Conservation (phyloP, 2,888 invertebrate species). For the Eristalis pertinax region DNA sequence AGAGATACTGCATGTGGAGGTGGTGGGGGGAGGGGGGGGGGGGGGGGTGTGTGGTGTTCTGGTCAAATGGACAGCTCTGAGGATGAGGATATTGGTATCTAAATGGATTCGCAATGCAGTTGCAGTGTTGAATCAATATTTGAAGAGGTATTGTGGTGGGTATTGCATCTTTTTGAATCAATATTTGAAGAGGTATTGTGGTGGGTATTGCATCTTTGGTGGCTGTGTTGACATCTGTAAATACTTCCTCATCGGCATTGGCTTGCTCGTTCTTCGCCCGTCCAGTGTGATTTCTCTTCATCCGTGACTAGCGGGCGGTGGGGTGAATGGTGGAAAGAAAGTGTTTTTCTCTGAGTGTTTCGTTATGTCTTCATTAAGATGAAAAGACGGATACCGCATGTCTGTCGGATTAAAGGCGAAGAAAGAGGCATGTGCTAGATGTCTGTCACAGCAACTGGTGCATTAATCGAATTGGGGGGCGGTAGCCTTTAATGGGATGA, state of each 20-base stretch:
- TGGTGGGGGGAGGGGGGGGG: background rate
- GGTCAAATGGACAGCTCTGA: conserved; percentile 27
- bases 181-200: no score
- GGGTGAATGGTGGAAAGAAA: background rate
- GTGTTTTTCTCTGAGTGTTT: background rate
- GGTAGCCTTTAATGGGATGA: no score
- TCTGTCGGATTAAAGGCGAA: background rate
- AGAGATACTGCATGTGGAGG: background rate
- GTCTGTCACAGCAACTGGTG: background rate
- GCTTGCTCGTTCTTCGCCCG: background rate
- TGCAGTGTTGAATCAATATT: conserved; percentile 66
- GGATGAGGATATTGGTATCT: conserved; percentile 44
- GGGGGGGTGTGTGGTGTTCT: background rate
- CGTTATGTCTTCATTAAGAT: background rate
- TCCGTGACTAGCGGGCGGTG: background rate
- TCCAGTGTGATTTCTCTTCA: background rate
- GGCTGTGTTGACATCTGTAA: conserved; percentile 28
- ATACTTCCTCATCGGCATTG: background rate
- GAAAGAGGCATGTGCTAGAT: background rate
- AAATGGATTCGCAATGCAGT: conserved; percentile 68
- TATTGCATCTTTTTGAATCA: conserved; percentile 45
- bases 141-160: conserved; percentile 13
- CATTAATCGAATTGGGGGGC: no score
- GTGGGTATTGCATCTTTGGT: conserved; percentile 33
- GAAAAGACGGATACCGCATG: background rate